Percentiles rank a stretch among this genome's conserved stretches.
These are phyloP conservation scores for Formicarius rufipectus DNA, from an alignment of 2,113 vertebrate species.

Conservation along the genomic window DNA sequence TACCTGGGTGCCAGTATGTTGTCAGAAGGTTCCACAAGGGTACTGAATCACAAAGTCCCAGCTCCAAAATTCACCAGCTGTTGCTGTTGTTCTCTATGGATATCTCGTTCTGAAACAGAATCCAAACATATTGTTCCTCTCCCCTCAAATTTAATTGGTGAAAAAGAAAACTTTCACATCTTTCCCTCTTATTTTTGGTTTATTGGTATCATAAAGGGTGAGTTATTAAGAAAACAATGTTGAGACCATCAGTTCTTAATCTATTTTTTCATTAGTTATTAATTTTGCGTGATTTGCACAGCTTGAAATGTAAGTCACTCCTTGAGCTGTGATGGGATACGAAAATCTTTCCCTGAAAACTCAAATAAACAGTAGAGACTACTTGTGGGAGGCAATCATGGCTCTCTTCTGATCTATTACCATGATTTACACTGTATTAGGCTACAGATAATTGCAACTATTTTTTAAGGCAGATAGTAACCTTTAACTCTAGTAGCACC, in stretches of 20 bases:
- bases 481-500: conserved; percentile 38
- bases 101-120: not conserved
- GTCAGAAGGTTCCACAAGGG: not conserved
- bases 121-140: not conserved
- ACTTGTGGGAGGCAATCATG: not conserved
- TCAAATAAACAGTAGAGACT: not conserved
- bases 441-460: conserved; percentile 21
- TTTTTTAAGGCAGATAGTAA: conserved; percentile 22
- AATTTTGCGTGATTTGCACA: not conserved
- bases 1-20: not conserved
- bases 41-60: not conserved
- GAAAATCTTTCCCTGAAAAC: not conserved
- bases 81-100: not conserved
- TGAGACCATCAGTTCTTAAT: too few species aligned
- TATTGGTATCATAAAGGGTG: not conserved
- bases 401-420: not conserved
- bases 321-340: not conserved
- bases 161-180: not conserved
- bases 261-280: not conserved
- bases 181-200: not conserved
- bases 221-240: not conserved
- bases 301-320: not conserved
- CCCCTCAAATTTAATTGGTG: not conserved
- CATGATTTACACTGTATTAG: not conserved
- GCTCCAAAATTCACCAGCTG: not conserved